Percentiles rank a stretch among this genome's conserved stretches.
Evolutionary conservation across 2,888 invertebrate genomes (phyloP).

Genomic region (Nematopogon swammerdamellus): DNA sequence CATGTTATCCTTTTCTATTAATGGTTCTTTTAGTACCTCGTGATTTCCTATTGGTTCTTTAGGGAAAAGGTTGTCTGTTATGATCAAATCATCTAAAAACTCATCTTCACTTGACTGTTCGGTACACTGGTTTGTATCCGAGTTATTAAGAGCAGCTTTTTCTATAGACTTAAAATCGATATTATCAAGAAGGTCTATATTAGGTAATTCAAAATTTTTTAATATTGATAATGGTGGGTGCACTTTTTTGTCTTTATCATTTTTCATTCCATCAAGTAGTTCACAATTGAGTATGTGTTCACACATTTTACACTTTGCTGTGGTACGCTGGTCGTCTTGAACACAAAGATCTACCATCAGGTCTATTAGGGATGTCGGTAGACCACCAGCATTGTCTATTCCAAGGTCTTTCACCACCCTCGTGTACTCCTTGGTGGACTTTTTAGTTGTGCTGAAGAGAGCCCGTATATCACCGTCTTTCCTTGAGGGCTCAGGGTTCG

Average conservation of each 20-base stretch:
- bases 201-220: constrained; percentile 24
- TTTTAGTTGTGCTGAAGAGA: constrained; percentile 45
- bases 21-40: too few species aligned
- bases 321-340: constrained; percentile 25
- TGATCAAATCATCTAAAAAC: background rate
- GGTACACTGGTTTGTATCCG: too few species aligned
- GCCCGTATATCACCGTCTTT: constrained; percentile 55
- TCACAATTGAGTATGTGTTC: constrained; percentile 37
- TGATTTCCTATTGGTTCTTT: background rate
- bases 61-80: background rate
- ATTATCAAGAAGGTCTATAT: constrained; percentile 30
- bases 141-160: constrained; percentile 13
- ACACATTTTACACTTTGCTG: constrained; percentile 39
- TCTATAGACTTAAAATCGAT: constrained; percentile 23
- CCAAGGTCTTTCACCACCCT: constrained; percentile 38
- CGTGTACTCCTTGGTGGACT: constrained; percentile 43
- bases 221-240: constrained; percentile 17
- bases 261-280: constrained; percentile 19
- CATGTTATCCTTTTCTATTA: background rate
- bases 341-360: constrained; percentile 44
- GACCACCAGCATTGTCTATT: constrained; percentile 28
- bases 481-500: constrained; percentile 24
- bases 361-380: constrained; percentile 33
- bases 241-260: constrained; percentile 10
- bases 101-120: background rate